Evolutionary conservation across 2,113 vertebrate species (phyloP).

Genomic region (Psittacula cyanocephala): DNA sequence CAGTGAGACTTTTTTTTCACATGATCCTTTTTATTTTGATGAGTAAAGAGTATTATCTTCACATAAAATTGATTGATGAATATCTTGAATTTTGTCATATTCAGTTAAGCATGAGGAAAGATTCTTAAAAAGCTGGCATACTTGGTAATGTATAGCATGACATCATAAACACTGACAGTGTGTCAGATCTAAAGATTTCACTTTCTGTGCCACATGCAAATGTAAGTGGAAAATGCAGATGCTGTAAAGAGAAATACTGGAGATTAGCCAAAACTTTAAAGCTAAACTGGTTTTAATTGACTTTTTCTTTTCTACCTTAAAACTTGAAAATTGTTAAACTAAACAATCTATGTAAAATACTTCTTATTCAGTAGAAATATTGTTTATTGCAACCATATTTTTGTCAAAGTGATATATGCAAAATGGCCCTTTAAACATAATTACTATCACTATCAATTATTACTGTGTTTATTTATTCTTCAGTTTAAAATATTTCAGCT

Average conservation of each 20-base stretch:
- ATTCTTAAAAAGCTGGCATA: background rate
- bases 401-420: background rate
- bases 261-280: background rate
- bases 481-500: background rate
- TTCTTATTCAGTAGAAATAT: background rate
- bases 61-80: background rate
- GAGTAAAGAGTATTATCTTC: background rate
- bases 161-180: background rate
- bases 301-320: background rate
- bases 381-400: background rate
- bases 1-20: background rate
- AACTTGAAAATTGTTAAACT: background rate
- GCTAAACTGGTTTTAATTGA: background rate
- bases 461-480: background rate
- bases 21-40: background rate
- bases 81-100: background rate
- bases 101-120: background rate
- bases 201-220: background rate
- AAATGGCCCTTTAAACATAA: background rate
- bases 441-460: background rate
- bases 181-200: background rate
- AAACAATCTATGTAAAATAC: background rate
- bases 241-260: background rate
- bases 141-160: background rate
- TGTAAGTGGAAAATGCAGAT: background rate